Conservation (phyloP, 1,140 invertebrate genomes). For the Melipona quadrifasciata region DNA sequence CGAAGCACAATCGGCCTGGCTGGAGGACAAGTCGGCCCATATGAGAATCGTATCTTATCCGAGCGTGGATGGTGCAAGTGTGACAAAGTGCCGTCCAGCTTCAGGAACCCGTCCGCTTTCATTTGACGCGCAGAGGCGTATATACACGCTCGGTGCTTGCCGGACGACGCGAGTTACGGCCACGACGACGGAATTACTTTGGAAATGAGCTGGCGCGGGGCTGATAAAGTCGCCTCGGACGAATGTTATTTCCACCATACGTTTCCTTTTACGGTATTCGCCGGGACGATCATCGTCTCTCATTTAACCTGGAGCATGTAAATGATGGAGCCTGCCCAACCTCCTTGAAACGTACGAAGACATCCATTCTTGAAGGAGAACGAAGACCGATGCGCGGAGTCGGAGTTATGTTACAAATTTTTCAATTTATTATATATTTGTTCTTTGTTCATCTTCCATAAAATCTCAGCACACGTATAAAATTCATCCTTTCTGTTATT, state of each 20-base stretch:
- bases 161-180: conserved; percentile 38
- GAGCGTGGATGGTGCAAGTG: conserved; percentile 50
- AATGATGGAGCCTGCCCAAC: not conserved
- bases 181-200: conserved; percentile 43
- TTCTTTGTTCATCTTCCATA: too few relatives aligned
- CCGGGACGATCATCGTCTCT: not conserved
- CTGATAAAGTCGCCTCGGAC: conserved; percentile 43
- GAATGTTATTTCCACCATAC: conserved; percentile 1
- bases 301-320: not conserved
- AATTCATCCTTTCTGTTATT: too few relatives aligned
- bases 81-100: conserved; percentile 51
- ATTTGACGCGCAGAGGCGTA: conserved; percentile 40
- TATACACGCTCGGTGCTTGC: not conserved
- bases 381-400: not conserved
- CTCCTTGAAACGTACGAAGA: not conserved
- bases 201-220: conserved; percentile 37
- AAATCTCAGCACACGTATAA: too few relatives aligned
- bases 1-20: not conserved
- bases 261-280: not conserved
- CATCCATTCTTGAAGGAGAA: not conserved
- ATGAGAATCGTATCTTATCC: conserved; percentile 63
- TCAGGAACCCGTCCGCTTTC: conserved; percentile 38
- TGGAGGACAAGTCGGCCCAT: conserved; percentile 27
- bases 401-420: not conserved
- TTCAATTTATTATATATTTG: too few relatives aligned